Base-by-base conservation (phyloP, 2,888 invertebrate genomes). In the Drosophila subsilvestris region DNA sequence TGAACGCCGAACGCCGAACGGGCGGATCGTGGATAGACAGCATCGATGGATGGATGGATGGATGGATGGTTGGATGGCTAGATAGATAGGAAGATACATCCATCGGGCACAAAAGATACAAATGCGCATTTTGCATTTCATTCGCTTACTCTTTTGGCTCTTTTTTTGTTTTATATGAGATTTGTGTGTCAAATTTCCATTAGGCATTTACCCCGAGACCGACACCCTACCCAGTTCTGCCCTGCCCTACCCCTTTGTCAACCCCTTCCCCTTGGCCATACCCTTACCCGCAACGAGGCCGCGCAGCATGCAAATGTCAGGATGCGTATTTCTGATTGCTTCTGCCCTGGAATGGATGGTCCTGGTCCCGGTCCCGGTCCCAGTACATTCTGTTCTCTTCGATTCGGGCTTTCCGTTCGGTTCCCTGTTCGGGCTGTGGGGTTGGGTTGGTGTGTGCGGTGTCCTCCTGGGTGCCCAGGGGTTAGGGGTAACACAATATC, bases 131-230 rank as follows among this genome's bases (percentile, higher is more conserved):
- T 82, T 79, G 77, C 73, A 77, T 69, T 80, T 63, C 74, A 37
- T 7, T 37, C 37, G 14, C n/a, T 7, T 7, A 6, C 37, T 74
- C 70, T 66, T 69, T 27, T 63, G 57, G 63, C 58, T 22, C 18
- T 80, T 80, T 74, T 82, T 88, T 87, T 86, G 76, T 80, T 82
- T 79, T 78, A 85, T 78, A 85, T 77, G 79, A 80, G 80, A 85
- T 86, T 86, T 89, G 81, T 89, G 86, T 87, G 86, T 86, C 90
- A 85, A 89, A 89, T 90, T 90, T 89, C 89, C 90, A 90, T 90
- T 90, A 88, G 89, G 75, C 80, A 84, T 80, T 82, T 80, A 68
- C 76, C 68, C 74, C 75, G 29, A 29, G 32, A 14, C 12, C 14
- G 37, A 37, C 37, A 37, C 37, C 37, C 37, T 22, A 4, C 25